A percentile compares a stretch with the other conserved stretches of the same genome.
phyloP scores from a whole-genome alignment of 2,113 vertebrate species.

The Gadus chalcogrammus region DNA sequence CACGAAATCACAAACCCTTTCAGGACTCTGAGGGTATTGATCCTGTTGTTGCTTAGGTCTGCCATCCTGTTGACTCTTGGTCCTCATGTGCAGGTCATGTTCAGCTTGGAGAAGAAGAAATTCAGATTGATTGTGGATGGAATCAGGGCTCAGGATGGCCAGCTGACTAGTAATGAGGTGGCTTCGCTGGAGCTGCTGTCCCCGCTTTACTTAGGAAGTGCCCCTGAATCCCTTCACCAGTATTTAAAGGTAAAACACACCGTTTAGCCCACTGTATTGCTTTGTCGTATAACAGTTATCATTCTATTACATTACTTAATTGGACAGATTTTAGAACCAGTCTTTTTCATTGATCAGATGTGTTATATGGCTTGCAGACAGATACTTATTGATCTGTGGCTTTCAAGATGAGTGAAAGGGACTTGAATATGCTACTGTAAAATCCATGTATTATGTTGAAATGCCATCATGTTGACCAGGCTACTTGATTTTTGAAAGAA shows the following conservation, averaged over 20 bases:
- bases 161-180: constrained; percentile 55
- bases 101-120: constrained; percentile 74
- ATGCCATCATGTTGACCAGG: too few species aligned
- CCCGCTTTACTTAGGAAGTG: constrained; percentile 77
- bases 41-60: background rate
- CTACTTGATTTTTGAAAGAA: too few species aligned
- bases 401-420: too few species aligned
- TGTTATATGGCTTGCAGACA: too few species aligned
- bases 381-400: too few species aligned
- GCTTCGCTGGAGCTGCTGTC: constrained; percentile 64
- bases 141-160: constrained; percentile 76
- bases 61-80: background rate
- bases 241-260: constrained; percentile 59
- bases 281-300: too few species aligned
- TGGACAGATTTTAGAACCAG: too few species aligned
- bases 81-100: constrained; percentile 73
- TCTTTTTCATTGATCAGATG: too few species aligned
- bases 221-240: constrained; percentile 61
- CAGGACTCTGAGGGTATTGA: background rate
- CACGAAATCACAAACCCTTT: background rate
- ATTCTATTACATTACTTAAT: too few species aligned
- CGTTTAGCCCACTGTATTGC: too few species aligned
- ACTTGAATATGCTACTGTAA: too few species aligned
- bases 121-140: constrained; percentile 82
- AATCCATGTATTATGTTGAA: too few species aligned